These are phyloP conservation scores for Tragelaphus strepsiceros DNA, from an alignment of 2,113 vertebrate genomes.

Conservation along the genomic window DNA sequence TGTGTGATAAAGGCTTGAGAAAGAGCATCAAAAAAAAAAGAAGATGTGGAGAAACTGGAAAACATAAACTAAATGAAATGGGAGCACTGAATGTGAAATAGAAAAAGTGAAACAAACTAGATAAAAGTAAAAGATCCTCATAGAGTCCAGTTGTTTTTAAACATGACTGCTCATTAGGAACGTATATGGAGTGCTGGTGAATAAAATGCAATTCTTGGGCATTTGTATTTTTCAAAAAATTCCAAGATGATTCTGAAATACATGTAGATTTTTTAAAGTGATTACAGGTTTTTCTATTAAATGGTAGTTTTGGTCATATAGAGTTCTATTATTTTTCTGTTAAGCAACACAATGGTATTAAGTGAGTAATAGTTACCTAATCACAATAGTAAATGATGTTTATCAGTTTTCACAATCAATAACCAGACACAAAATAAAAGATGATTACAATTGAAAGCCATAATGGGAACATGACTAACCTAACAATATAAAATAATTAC, in stretches of 20 bases:
- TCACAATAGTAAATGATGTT: not conserved
- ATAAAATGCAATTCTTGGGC: not conserved
- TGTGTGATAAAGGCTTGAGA: not conserved
- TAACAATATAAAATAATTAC: not conserved
- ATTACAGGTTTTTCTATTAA: not conserved
- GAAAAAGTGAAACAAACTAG: not conserved
- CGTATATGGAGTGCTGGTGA: not conserved
- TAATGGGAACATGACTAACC: not conserved
- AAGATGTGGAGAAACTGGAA: not conserved
- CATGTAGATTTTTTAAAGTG: not conserved
- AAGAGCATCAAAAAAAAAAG: not conserved
- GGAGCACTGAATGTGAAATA: not conserved
- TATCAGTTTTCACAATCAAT: not conserved
- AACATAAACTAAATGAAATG: not conserved
- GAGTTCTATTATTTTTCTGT: not conserved
- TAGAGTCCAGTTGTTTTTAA: not conserved
- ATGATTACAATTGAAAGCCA: not conserved
- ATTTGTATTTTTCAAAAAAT: not conserved
- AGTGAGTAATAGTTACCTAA: not conserved
- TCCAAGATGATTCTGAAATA: not conserved
- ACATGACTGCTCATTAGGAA: not conserved
- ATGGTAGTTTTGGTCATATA: not conserved
- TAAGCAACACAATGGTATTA: not conserved
- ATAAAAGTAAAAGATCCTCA: not conserved
- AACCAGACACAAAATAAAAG: not conserved